Conservation (phyloP, 2,113 vertebrate genomes). For the Myrmophylax atrothorax region DNA sequence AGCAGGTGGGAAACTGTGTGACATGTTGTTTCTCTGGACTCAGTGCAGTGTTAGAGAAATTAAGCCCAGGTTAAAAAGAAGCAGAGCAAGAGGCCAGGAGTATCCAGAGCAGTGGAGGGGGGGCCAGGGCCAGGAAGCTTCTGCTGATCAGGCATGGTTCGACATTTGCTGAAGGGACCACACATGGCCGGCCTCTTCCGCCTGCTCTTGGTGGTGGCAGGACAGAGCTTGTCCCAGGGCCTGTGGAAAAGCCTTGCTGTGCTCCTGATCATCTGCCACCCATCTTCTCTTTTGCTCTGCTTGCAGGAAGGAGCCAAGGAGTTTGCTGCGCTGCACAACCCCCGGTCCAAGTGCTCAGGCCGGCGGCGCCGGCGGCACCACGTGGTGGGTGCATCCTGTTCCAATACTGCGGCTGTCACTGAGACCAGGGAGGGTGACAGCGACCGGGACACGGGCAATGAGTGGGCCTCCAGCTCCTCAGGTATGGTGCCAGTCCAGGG, state of each 20-base stretch:
- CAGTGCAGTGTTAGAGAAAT: not conserved
- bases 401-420: constrained; percentile 74
- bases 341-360: constrained; percentile 84
- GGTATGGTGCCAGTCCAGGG: constrained; percentile 70
- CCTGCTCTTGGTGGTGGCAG: not conserved
- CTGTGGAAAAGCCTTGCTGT: not conserved
- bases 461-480: constrained; percentile 92
- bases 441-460: constrained; percentile 88
- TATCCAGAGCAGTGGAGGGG: not conserved
- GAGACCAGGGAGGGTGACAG: constrained; percentile 91
- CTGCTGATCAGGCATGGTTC: not conserved
- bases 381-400: constrained; percentile 77
- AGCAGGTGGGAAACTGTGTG: not conserved
- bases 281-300: not conserved
- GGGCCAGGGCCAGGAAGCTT: not conserved
- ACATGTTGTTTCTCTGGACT: not conserved
- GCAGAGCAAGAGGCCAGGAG: not conserved
- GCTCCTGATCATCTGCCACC: not conserved
- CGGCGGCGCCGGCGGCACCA: constrained; percentile 83
- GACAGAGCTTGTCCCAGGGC: not conserved
- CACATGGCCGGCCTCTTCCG: fast-evolving
- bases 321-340: constrained; percentile 91
- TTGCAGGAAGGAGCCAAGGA: constrained; percentile 96
- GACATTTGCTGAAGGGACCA: not conserved
- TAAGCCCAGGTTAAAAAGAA: not conserved